These are phyloP conservation scores for Trypoxylon attenuatum DNA, from an alignment of 2,888 invertebrate genomes.

Conservation along the genomic window DNA sequence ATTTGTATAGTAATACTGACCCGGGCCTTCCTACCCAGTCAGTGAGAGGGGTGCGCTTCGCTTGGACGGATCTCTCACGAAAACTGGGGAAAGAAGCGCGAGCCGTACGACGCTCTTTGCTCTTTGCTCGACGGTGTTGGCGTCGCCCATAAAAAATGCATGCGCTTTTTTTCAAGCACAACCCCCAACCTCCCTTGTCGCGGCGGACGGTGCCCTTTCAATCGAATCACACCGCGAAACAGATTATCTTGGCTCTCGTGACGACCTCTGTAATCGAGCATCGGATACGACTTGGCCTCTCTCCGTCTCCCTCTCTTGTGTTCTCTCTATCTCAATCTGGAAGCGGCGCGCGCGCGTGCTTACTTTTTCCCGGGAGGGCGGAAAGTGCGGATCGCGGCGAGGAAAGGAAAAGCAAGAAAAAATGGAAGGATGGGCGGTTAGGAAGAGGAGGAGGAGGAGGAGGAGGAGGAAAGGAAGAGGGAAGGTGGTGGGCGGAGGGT, in stretches of 20 bases:
- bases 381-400: neutral
- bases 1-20: constrained; percentile 69
- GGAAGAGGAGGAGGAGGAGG: neutral
- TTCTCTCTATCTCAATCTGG: constrained; percentile 7
- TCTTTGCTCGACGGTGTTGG: no score
- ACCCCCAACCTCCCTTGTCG: neutral
- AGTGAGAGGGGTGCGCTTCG: constrained; percentile 28
- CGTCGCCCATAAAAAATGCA: neutral
- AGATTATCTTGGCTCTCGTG: neutral
- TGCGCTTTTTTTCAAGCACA: neutral
- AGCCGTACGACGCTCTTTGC: constrained; percentile 19
- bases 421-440: neutral
- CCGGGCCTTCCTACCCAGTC: constrained; percentile 41
- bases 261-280: no score
- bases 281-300: neutral
- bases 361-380: neutral
- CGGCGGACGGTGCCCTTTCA: neutral
- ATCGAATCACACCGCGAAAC: neutral
- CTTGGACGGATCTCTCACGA: constrained; percentile 37
- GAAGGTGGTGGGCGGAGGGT: constrained; percentile 12
- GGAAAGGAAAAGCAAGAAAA: no score
- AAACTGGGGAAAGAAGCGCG: constrained; percentile 39
- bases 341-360: neutral
- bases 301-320: no score
- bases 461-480: neutral